Base-by-base conservation (phyloP, 2,888 invertebrate genomes). In the Boloria selene region DNA sequence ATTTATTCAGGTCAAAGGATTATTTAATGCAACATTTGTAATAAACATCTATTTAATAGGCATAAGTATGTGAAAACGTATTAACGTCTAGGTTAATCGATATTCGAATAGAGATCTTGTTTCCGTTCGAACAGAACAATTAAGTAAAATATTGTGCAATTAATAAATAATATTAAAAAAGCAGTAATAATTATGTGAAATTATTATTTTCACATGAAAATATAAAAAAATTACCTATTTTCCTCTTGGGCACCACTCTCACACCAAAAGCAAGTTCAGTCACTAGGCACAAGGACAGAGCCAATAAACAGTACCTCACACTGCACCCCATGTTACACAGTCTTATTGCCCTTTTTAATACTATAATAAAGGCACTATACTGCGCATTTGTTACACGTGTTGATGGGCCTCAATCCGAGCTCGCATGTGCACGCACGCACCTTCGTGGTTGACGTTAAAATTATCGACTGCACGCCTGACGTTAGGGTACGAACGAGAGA, bases 201-300 rank as follows among this genome's bases (percentile, higher is more conserved):
- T 1, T 6, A 0, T 4, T 58, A 13, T 47, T 47, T 26, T 10
- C 1, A 0, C 5, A 26, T 2, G 17, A 50, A 38, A 59, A 59
- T 5, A 31, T 44, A 44, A 31, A 49, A 64, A 58, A 70, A 76
- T 84, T 90, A 94, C 94, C 94, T 94, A 93, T 93, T 80, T 93
- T 89, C 81, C 93, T 86, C 79, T 93, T 93, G 74, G 93, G 87
- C 82, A 93, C 84, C 80, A 93, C 87, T 86, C 93, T 88, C 74
- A 94, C 92, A 83, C 93, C 94, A 75, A 90, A 85, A 71, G 93
- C 88, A 78, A 84, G 82, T 81, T 91, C 92, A 78, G 86, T 83
- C 88, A 90, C 90, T 78, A 92, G 84, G 82, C 90, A 90, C 88
- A 93, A 85, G 83, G 88, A 85, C 77, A 92, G 81, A 82, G 88